These are phyloP conservation scores for Chiridota heheva DNA, from an alignment of 35 echinoderm and acorn worm species.

Conservation along the genomic window DNA sequence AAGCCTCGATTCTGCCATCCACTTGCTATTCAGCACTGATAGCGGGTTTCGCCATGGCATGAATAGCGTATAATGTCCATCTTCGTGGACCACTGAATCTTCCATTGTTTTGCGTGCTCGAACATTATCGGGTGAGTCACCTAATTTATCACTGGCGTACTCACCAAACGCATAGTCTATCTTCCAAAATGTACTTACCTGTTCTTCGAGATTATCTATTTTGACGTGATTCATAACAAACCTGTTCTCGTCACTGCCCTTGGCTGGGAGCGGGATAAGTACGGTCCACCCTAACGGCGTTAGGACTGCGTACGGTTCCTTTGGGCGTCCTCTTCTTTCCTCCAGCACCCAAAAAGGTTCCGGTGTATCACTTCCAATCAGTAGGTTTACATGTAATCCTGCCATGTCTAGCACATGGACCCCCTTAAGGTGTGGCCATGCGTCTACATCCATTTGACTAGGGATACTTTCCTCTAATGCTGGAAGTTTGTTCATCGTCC, in stretches of 20 bases:
- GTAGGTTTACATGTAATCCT: conserved; percentile 8
- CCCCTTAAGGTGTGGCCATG: conserved; percentile 36
- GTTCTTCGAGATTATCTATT: not conserved
- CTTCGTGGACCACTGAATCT: not conserved
- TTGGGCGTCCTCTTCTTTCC: conserved; percentile 9
- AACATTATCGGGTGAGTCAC: conserved; percentile 17
- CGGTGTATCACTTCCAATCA: conserved; percentile 41
- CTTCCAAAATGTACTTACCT: conserved; percentile 27
- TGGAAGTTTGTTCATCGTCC: conserved; percentile 20
- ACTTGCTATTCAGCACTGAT: conserved; percentile 39
- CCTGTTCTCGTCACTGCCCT: not conserved
- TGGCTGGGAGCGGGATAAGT: conserved; percentile 2
- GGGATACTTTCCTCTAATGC: not conserved
- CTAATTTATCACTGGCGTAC: not conserved
- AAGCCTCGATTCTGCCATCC: conserved; percentile 46
- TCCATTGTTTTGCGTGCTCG: conserved; percentile 48
- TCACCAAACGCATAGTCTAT: conserved; percentile 16
- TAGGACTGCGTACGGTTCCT: conserved; percentile 48
- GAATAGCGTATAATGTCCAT: conserved; percentile 49
- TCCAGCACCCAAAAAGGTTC: conserved; percentile 52
- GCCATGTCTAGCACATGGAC: not conserved
- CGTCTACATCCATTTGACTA: not conserved
- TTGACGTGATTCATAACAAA: not conserved
- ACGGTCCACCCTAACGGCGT: conserved; percentile 43
- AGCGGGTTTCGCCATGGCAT: conserved; percentile 47